Conservation (phyloP, 2,113 vertebrate genomes). For the Enhydra lutris region DNA sequence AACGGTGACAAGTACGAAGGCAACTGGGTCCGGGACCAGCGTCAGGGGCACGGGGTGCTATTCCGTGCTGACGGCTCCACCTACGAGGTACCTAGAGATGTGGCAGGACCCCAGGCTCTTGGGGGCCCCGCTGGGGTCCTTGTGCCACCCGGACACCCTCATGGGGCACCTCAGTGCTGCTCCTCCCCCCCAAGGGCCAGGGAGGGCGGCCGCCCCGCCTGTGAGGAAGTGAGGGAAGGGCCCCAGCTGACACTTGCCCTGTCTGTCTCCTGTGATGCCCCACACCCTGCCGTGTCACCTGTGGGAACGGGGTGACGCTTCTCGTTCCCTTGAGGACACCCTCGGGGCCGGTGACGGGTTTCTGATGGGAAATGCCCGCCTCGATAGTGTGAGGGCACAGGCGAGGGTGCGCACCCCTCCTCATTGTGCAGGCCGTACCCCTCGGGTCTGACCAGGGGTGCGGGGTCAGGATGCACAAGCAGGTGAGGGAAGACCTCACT, state of each 20-base stretch:
- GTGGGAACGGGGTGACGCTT: neutral
- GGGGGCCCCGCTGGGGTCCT: neutral
- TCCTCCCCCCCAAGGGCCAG: neutral
- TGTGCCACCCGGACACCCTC: neutral
- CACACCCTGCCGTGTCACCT: neutral
- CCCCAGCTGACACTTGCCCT: neutral
- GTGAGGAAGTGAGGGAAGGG: neutral
- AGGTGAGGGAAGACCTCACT: neutral
- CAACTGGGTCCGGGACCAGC: constrained; percentile 79
- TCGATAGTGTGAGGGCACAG: fast-evolving
- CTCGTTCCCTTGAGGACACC: neutral
- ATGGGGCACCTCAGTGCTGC: neutral
- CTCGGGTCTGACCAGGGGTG: fast-evolving
- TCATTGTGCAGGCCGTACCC: fast-evolving
- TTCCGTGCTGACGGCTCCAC: constrained; percentile 62
- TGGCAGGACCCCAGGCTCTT: neutral
- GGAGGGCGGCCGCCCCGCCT: neutral
- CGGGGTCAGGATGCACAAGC: fast-evolving
- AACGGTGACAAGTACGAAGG: constrained; percentile 80
- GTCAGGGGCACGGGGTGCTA: constrained; percentile 81
- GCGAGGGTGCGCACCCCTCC: neutral
- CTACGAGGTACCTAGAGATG: constrained; percentile 71
- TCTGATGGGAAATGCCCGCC: neutral
- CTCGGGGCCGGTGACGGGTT: neutral
- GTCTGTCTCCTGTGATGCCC: neutral